Conservation (phyloP, 2,888 invertebrate species). For the Diplolepis rosae region DNA sequence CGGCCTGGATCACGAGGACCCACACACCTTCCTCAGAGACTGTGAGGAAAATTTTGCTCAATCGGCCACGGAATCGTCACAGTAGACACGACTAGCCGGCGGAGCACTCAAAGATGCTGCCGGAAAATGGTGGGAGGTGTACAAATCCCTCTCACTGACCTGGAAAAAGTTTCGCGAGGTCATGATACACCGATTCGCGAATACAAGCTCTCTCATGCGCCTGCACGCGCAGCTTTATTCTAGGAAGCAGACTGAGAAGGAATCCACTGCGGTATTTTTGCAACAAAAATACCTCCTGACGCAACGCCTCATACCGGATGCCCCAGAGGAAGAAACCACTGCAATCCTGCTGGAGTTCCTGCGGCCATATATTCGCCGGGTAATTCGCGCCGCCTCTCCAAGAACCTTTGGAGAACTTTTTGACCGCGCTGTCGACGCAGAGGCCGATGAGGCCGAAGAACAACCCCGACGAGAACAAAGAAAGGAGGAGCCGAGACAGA, state of each 20-base stretch:
- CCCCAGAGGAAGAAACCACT: not conserved
- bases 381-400: too few species aligned
- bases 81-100: not conserved
- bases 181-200: slow-evolving; percentile 25
- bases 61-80: not conserved
- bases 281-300: slow-evolving; percentile 1
- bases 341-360: too few species aligned
- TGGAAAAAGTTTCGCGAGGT: slow-evolving; percentile 33
- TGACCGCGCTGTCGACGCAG: too few species aligned
- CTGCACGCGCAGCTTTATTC: not conserved
- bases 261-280: not conserved
- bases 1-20: slow-evolving; percentile 35
- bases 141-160: slow-evolving; percentile 12
- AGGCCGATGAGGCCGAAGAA: too few species aligned
- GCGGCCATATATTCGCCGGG: too few species aligned
- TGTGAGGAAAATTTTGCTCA: slow-evolving; percentile 5
- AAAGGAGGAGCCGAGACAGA: too few species aligned
- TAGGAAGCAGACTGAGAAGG: slow-evolving; percentile 9
- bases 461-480: too few species aligned
- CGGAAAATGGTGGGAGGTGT: slow-evolving; percentile 35
- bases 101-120: slow-evolving; percentile 32
- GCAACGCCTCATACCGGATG: not conserved
- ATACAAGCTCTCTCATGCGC: not conserved
- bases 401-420: too few species aligned
- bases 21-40: not conserved